Evolutionary conservation across 2,888 invertebrate species (phyloP).

Genomic region (Tromatobia lineatoria): DNA sequence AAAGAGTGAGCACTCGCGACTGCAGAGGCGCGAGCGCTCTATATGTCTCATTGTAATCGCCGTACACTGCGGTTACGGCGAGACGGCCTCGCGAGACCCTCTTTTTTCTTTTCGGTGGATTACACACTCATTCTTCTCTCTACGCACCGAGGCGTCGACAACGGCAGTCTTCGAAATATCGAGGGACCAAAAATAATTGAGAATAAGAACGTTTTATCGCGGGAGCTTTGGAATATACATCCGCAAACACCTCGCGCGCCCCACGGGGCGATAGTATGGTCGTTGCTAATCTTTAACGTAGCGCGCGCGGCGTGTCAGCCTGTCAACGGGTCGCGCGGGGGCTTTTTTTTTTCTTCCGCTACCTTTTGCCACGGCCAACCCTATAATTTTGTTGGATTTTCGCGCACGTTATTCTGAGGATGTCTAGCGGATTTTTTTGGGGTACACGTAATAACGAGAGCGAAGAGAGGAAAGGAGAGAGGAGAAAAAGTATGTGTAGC

Average conservation of each 20-base stretch:
- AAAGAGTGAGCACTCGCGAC: background rate
- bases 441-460: conserved; percentile 4
- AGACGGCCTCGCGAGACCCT: conserved; percentile 19
- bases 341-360: conserved; percentile 30
- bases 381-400: background rate
- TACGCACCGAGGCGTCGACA: background rate
- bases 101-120: conserved; percentile 1
- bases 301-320: conserved; percentile 67
- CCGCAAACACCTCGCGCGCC: conserved; percentile 11
- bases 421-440: background rate
- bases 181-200: background rate
- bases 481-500: background rate
- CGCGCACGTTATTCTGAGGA: background rate
- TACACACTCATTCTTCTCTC: background rate
- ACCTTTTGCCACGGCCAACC: conserved; percentile 8
- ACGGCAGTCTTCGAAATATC: background rate
- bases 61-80: background rate
- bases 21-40: background rate
- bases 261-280: conserved; percentile 33
- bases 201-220: background rate
- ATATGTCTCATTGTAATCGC: conserved; percentile 24
- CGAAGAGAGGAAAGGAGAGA: background rate
- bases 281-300: conserved; percentile 68
- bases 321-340: conserved; percentile 54
- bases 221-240: conserved; percentile 11